These are phyloP conservation scores for human (Homo sapiens) DNA, from an alignment of 2,113 vertebrate genomes.

Conservation along the genomic window DNA sequence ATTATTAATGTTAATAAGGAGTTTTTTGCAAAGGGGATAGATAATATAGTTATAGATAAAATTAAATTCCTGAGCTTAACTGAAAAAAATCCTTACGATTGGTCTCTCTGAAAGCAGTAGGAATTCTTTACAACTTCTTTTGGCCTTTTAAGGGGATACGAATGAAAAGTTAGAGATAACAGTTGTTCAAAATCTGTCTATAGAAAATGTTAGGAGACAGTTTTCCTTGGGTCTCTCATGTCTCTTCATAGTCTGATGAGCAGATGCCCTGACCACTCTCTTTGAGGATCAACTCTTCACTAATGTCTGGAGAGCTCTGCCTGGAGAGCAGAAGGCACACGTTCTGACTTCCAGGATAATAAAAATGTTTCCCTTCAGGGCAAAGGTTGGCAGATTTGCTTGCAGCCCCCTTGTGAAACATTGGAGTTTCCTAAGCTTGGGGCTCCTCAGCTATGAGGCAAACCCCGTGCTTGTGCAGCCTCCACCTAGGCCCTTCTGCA, in stretches of 20 bases:
- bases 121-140: neutral
- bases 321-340: neutral
- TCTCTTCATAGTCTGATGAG: neutral
- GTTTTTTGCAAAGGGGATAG: neutral
- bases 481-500: neutral
- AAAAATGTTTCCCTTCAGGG: neutral
- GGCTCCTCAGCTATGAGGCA: neutral
- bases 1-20: neutral
- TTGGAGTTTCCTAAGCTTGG: neutral
- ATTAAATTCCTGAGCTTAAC: slow-evolving; percentile 5
- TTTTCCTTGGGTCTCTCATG: neutral
- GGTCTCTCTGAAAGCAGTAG: neutral
- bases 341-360: neutral
- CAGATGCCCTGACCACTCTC: neutral
- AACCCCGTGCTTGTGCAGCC: neutral
- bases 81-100: neutral
- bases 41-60: neutral
- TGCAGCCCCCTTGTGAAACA: neutral
- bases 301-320: neutral
- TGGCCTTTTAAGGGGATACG: neutral
- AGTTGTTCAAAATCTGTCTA: neutral
- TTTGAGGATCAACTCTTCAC: too few relatives aligned
- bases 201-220: neutral
- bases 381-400: neutral
- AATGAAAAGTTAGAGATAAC: neutral